Conservation (phyloP, 2,113 vertebrate genomes). For the Stomatorhinus ivindoensis region DNA sequence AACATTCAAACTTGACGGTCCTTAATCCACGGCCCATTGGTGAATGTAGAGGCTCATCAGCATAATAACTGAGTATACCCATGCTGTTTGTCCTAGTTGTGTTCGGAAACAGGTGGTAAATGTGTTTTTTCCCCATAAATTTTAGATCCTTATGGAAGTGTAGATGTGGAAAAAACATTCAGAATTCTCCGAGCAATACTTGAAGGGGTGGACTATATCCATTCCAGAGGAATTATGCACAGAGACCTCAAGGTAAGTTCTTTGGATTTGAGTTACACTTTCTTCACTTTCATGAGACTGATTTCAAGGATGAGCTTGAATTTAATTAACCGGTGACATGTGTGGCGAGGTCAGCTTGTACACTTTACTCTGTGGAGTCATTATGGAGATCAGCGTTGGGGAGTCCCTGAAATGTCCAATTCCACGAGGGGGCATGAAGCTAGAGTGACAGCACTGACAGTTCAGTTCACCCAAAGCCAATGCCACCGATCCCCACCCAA, state of each 20-base stretch:
- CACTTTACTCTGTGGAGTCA: neutral
- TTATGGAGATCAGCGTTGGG: neutral
- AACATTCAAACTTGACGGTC: neutral
- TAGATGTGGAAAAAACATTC: conserved; percentile 61
- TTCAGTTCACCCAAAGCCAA: too few relatives aligned
- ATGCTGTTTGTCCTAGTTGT: neutral
- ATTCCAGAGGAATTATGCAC: conserved; percentile 86
- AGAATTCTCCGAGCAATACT: conserved; percentile 74
- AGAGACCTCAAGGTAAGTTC: conserved; percentile 85
- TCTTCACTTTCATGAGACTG: neutral
- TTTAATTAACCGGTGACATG: neutral
- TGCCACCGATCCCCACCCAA: too few relatives aligned
- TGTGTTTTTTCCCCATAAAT: conserved; percentile 10
- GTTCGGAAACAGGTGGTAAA: neutral
- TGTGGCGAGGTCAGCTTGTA: neutral
- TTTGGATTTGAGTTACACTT: neutral
- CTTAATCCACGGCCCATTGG: neutral
- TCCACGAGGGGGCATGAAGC: too few relatives aligned
- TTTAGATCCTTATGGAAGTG: conserved; percentile 63
- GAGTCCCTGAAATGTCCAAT: too few relatives aligned
- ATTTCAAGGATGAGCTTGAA: neutral
- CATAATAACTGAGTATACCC: neutral
- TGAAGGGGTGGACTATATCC: conserved; percentile 87
- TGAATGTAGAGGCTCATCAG: neutral
- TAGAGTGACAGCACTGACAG: too few relatives aligned